Base-by-base conservation (phyloP, 2,113 vertebrate genomes). In the Turdus rufiventris region DNA sequence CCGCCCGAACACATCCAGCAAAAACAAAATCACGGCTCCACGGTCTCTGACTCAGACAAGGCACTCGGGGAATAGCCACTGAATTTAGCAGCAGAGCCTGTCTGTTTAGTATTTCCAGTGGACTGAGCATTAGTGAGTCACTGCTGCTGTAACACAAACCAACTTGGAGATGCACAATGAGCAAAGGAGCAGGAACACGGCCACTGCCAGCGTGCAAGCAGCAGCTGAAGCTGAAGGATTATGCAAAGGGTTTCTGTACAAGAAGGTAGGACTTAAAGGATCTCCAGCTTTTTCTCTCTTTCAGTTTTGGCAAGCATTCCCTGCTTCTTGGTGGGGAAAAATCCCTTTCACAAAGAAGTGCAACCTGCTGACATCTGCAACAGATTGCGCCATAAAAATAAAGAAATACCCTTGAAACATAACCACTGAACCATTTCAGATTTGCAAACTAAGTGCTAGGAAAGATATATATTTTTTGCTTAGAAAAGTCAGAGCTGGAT, bases 61-160 rank as follows among this genome's bases (percentile, higher is more conserved):
- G 88, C 24, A 89, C 71, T 94, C 36, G 38, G 78, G 92, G 72
- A 90, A 91, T 58, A 88, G 62, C 66, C 51, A 9, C 94, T 89
- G 87, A 94, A 85, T 96, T 82, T 76, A 96, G 85, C 85, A 95
- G 89, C 90, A 94, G 36, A 94, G 76, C 47, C 92, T 94, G 93
- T 74, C 74, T 85, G 68, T 20, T 96, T 36, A 75, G 92, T 83
- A 34, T 95, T 97, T 80, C 75, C 72, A 73, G 33, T 57, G 63
- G 68, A 63, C 82, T 89, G 88, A 97, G 91, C 96, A 95, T 93
- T 82, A 88, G 63, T 96, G 96, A 97, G 83, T 97, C 96, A 97
- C 71, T 58, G 70, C 33, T 93, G 71, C 68, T 94, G 38, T 70
- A 93, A 85, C 65, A 92, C 79, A 93, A 88, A 92, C 78, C 63